phyloP scores from a whole-genome alignment of 2,888 invertebrate species.

The Tricholauxania praeusta region DNA sequence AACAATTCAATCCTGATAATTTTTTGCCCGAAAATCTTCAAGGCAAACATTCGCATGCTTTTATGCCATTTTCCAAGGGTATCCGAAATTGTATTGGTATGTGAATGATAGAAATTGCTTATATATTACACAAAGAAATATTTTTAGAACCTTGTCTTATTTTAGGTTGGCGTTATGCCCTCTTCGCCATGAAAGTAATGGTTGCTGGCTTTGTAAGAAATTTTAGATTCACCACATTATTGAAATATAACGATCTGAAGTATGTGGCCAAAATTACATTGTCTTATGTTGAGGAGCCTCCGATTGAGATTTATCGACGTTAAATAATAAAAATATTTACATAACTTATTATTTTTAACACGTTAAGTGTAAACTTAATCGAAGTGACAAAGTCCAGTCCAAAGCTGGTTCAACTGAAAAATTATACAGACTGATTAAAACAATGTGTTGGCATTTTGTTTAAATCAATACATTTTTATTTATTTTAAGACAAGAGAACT shows the following conservation, averaged over 20 bases:
- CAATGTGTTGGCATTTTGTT: too few relatives aligned
- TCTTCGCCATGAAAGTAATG: slow-evolving; percentile 43
- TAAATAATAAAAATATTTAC: neutral
- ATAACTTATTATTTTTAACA: too few relatives aligned
- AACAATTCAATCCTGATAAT: slow-evolving; percentile 50
- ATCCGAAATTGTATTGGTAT: slow-evolving; percentile 54
- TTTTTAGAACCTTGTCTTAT: slow-evolving; percentile 2
- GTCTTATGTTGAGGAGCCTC: slow-evolving; percentile 41
- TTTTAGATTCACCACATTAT: slow-evolving; percentile 43
- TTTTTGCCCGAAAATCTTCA: slow-evolving; percentile 49
- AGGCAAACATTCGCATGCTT: slow-evolving; percentile 51
- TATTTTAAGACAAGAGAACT: too few relatives aligned
- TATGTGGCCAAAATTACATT: slow-evolving; percentile 38
- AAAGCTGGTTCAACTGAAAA: too few relatives aligned
- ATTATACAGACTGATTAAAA: too few relatives aligned
- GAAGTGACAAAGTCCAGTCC: too few relatives aligned
- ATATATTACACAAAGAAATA: neutral
- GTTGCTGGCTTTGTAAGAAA: slow-evolving; percentile 45
- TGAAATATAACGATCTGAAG: slow-evolving; percentile 43
- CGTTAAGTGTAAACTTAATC: too few relatives aligned
- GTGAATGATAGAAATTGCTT: neutral
- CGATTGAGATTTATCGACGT: slow-evolving; percentile 42
- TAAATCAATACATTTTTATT: too few relatives aligned
- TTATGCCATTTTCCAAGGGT: slow-evolving; percentile 56
- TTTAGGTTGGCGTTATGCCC: too few relatives aligned